Evolutionary conservation across 92 coral and sea anemone species (phyloP).

Genomic region (Ricordea florida): DNA sequence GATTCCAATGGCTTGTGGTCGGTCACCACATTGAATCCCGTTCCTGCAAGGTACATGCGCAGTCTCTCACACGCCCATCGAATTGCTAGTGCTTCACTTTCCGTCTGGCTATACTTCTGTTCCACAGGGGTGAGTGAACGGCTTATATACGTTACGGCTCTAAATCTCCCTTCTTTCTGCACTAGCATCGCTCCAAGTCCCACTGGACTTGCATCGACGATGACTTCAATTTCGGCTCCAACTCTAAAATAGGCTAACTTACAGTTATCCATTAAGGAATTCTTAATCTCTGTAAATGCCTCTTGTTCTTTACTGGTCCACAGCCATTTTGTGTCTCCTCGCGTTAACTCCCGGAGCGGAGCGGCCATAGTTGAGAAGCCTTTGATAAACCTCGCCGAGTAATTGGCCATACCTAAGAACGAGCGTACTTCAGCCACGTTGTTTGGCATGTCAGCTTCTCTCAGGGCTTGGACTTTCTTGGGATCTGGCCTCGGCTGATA

Average conservation of each 20-base stretch:
- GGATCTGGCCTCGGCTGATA: conserved; percentile 37
- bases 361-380: conserved; percentile 42
- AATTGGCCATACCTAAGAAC: conserved; percentile 62
- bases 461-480: conserved; percentile 54
- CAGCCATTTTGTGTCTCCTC: background rate
- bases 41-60: too few species aligned
- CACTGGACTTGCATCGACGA: background rate
- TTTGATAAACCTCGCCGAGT: conserved; percentile 45
- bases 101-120: too few species aligned
- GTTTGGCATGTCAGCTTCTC: conserved; percentile 10
- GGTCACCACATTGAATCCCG: too few species aligned
- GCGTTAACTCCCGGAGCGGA: conserved; percentile 44
- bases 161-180: background rate
- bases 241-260: background rate
- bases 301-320: conserved; percentile 37
- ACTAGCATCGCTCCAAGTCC: background rate
- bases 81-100: too few species aligned
- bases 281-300: conserved; percentile 6
- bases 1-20: too few species aligned
- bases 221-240: background rate
- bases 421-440: conserved; percentile 43
- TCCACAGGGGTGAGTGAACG: too few species aligned
- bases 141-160: too few species aligned
- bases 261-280: background rate
- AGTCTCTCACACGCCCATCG: too few species aligned